phyloP scores from a whole-genome alignment of 2,113 vertebrate genomes.

The Brachionichthys hirsutus region DNA sequence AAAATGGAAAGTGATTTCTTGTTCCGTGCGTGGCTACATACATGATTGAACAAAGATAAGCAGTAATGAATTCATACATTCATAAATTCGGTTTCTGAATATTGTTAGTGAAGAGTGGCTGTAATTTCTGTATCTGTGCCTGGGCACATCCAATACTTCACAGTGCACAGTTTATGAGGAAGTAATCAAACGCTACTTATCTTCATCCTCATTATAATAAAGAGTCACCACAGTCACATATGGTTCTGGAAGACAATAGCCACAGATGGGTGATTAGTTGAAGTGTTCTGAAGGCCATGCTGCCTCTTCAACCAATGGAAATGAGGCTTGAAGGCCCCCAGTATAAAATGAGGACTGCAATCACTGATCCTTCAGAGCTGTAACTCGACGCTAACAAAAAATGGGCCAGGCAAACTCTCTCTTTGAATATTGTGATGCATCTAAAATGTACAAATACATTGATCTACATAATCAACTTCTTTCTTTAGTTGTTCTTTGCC shows the following conservation, averaged over 20 bases:
- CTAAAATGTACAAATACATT: conserved; percentile 19
- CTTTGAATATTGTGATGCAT: conserved; percentile 31
- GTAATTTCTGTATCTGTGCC: conserved; percentile 24
- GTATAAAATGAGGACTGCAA: conserved; percentile 56
- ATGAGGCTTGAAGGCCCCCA: conserved; percentile 31
- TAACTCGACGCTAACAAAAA: conserved; percentile 33
- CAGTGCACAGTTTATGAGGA: conserved; percentile 48
- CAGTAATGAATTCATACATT: conserved; percentile 53
- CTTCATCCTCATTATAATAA: conserved; percentile 68
- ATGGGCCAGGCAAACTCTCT: conserved; percentile 3
- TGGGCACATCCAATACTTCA: conserved; percentile 45
- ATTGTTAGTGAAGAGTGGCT: conserved; percentile 28
- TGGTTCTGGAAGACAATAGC: conserved; percentile 63
- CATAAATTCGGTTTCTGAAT: conserved; percentile 35
- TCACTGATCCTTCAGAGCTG: conserved; percentile 56
- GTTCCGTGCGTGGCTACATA: conserved; percentile 44
- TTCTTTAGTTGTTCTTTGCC: conserved; percentile 6
- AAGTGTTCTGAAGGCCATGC: conserved; percentile 61
- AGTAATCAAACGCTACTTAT: conserved; percentile 71
- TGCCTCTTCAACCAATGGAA: conserved; percentile 47
- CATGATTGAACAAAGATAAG: conserved; percentile 34
- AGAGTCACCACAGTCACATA: conserved; percentile 60
- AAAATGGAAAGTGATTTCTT: conserved; percentile 59
- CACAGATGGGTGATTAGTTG: conserved; percentile 72
- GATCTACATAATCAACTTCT: not conserved